Evolutionary conservation across 2,113 vertebrate species (phyloP).

Genomic region (Phrynocephalus versicolor): DNA sequence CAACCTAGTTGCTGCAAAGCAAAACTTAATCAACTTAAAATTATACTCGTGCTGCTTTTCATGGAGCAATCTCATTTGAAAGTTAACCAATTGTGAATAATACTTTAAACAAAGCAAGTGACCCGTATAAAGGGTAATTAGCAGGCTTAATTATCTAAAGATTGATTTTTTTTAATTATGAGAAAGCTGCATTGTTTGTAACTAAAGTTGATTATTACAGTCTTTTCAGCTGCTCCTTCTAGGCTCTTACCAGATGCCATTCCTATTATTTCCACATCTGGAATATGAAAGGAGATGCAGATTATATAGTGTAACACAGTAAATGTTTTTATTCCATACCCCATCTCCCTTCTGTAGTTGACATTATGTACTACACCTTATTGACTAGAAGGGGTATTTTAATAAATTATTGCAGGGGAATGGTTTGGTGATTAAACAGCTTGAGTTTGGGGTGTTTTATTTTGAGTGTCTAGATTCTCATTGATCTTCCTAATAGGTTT

Average conservation of each 20-base stretch:
- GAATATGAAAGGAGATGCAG: conserved; percentile 63
- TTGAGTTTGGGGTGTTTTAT: background rate
- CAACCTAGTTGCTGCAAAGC: conserved; percentile 23
- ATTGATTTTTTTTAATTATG: conserved; percentile 67
- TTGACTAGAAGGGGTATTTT: conserved; percentile 18
- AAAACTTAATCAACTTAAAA: conserved; percentile 53
- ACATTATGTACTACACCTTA: conserved; percentile 40
- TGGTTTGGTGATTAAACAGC: background rate
- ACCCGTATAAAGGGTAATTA: conserved; percentile 63
- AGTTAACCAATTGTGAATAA: conserved; percentile 50
- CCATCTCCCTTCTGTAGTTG: conserved; percentile 55
- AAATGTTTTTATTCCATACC: conserved; percentile 54
- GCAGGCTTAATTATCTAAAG: conserved; percentile 63
- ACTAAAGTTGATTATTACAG: conserved; percentile 61
- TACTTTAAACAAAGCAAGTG: conserved; percentile 62
- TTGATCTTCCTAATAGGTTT: background rate
- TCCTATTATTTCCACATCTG: conserved; percentile 69
- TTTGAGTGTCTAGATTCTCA: background rate
- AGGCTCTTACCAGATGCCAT: conserved; percentile 66
- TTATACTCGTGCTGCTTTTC: conserved; percentile 46
- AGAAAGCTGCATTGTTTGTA: conserved; percentile 51
- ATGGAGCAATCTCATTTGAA: conserved; percentile 50
- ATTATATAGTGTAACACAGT: conserved; percentile 54
- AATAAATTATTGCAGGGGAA: background rate
- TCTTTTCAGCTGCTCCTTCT: conserved; percentile 49